Percentiles rank a stretch among this genome's conserved stretches.
These are phyloP conservation scores for Hepsetus odoe DNA, from an alignment of 2,113 vertebrate species.

Conservation along the genomic window DNA sequence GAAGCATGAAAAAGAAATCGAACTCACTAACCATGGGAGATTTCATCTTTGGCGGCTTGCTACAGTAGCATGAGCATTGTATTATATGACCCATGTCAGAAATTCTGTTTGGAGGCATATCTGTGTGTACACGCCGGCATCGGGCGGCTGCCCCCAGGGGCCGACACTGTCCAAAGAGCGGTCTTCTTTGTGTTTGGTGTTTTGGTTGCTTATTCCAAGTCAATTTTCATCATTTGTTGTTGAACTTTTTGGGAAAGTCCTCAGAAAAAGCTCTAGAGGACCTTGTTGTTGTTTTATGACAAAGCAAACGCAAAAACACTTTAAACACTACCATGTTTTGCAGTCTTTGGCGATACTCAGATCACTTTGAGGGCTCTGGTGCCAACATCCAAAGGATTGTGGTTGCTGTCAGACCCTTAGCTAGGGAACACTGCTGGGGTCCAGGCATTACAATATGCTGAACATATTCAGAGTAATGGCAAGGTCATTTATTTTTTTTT, in stretches of 20 bases:
- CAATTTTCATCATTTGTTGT: constrained; percentile 55
- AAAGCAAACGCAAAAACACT: neutral
- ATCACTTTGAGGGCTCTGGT: neutral
- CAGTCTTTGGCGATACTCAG: neutral
- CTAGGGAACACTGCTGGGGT: neutral
- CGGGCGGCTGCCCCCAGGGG: constrained; percentile 52
- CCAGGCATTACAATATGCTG: no score
- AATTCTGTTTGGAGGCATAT: constrained; percentile 38
- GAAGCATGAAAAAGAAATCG: constrained; percentile 15
- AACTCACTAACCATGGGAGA: neutral
- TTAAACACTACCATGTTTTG: neutral
- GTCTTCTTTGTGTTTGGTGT: constrained; percentile 43
- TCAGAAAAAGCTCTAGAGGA: constrained; percentile 27
- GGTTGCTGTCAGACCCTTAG: neutral
- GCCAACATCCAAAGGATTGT: neutral
- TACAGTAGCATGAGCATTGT: neutral
- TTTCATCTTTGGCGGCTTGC: constrained; percentile 14
- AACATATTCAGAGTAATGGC: neutral
- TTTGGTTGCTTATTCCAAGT: constrained; percentile 47
- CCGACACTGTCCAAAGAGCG: constrained; percentile 57
- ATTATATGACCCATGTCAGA: constrained; percentile 26
- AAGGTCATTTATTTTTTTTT: neutral
- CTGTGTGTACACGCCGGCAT: constrained; percentile 6
- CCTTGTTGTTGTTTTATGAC: constrained; percentile 16
- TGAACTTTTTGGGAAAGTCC: constrained; percentile 39